Percentiles rank a stretch among this genome's conserved stretches.
Conservation (phyloP, 2,113 vertebrate species). For the Spermophilus dauricus region DNA sequence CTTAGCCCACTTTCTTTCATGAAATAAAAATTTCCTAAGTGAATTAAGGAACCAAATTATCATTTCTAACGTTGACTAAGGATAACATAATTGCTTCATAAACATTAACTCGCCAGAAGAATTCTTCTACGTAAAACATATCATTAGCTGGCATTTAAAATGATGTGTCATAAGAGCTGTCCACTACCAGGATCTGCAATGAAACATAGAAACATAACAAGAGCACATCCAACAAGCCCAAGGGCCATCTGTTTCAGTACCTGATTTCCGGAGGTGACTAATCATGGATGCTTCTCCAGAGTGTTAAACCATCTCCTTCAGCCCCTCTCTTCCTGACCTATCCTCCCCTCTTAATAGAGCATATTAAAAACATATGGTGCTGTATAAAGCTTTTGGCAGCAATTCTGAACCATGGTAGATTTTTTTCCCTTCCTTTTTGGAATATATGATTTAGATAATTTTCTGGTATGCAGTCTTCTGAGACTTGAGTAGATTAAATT, state of each 20-base stretch:
- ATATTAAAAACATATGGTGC: conserved; percentile 70
- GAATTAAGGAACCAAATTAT: not conserved
- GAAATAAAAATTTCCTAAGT: conserved; percentile 32
- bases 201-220: conserved; percentile 53
- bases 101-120: conserved; percentile 53
- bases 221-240: conserved; percentile 46
- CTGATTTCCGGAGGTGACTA: conserved; percentile 70
- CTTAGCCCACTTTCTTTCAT: not conserved
- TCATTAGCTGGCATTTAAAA: conserved; percentile 18
- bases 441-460: conserved; percentile 2
- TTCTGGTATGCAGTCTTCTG: not conserved
- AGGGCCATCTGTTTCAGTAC: conserved; percentile 71
- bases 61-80: conserved; percentile 17
- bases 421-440: not conserved
- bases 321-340: conserved; percentile 51
- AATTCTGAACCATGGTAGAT: not conserved
- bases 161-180: not conserved
- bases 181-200: not conserved
- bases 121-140: conserved; percentile 34
- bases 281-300: conserved; percentile 58
- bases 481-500: not conserved
- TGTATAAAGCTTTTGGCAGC: conserved; percentile 41
- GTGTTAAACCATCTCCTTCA: conserved; percentile 27
- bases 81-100: conserved; percentile 12
- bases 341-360: conserved; percentile 64